These are phyloP conservation scores for Etheostoma spectabile DNA, from an alignment of 2,113 vertebrate genomes.

Conservation along the genomic window DNA sequence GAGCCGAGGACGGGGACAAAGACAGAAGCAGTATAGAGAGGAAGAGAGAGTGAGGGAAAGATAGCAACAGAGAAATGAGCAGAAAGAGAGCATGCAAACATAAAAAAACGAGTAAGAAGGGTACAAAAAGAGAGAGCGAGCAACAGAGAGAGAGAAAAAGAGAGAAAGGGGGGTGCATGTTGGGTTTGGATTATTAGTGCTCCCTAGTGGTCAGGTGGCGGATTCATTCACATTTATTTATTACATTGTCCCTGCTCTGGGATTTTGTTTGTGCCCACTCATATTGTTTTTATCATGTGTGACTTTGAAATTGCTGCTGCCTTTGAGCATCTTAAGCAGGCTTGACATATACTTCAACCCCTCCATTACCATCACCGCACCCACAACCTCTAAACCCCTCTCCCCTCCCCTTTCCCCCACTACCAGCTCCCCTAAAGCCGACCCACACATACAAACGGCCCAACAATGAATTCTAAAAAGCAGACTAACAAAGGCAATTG, in stretches of 20 bases:
- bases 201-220: constrained; percentile 68
- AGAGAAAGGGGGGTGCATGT: constrained; percentile 39
- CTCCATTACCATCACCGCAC: background rate
- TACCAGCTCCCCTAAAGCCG: constrained; percentile 6
- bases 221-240: constrained; percentile 73
- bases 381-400: constrained; percentile 25
- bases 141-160: constrained; percentile 27
- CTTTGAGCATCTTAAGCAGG: constrained; percentile 70
- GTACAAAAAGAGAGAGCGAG: constrained; percentile 15
- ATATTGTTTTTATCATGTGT: constrained; percentile 60
- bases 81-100: constrained; percentile 14
- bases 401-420: background rate
- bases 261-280: constrained; percentile 61
- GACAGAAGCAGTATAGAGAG: constrained; percentile 30
- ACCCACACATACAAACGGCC: constrained; percentile 53
- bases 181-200: constrained; percentile 72
- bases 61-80: constrained; percentile 19
- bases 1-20: constrained; percentile 18
- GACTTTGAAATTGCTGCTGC: constrained; percentile 66
- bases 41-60: constrained; percentile 6
- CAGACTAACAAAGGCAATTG: constrained; percentile 72
- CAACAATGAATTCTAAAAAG: constrained; percentile 58
- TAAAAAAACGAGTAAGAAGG: background rate
- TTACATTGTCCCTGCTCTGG: constrained; percentile 57
- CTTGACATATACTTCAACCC: constrained; percentile 52